Evolutionary conservation across 1,140 invertebrate genomes (phyloP).

Genomic region (Sycobia sp.): DNA sequence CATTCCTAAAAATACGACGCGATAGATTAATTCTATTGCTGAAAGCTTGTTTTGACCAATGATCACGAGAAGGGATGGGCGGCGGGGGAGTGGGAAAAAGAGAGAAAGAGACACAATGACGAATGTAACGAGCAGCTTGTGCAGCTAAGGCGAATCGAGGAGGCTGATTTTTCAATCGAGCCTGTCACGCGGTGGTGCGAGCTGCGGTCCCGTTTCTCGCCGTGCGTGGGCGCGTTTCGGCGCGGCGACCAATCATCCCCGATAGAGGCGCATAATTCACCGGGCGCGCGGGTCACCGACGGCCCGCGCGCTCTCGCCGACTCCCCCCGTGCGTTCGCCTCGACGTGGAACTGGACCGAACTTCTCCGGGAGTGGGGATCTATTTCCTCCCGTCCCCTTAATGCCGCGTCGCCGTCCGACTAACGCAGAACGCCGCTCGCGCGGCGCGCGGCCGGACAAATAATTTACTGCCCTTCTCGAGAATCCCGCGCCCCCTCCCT

Average conservation of each 20-base stretch:
- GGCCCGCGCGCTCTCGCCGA: neutral
- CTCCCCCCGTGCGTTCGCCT: constrained; percentile 37
- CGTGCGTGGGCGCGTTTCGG: constrained; percentile 41
- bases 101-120: constrained; percentile 6
- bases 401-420: constrained; percentile 52
- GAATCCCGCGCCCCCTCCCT: neutral
- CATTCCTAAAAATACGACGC: too few species aligned
- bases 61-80: too few species aligned
- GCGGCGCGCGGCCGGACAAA: constrained; percentile 10
- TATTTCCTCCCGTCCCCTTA: neutral
- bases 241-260: constrained; percentile 41
- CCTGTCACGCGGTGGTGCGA: too few species aligned
- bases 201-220: too few species aligned
- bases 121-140: neutral
- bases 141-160: neutral
- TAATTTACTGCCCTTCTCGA: constrained; percentile 22
- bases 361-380: neutral
- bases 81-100: neutral
- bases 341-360: constrained; percentile 4
- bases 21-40: too few species aligned
- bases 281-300: neutral
- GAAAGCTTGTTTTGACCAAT: too few species aligned
- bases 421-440: constrained; percentile 24
- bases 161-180: constrained; percentile 16
- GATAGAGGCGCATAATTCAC: constrained; percentile 46